Conservation (phyloP, 2,888 invertebrate genomes). For the Catotricha subobsoleta region DNA sequence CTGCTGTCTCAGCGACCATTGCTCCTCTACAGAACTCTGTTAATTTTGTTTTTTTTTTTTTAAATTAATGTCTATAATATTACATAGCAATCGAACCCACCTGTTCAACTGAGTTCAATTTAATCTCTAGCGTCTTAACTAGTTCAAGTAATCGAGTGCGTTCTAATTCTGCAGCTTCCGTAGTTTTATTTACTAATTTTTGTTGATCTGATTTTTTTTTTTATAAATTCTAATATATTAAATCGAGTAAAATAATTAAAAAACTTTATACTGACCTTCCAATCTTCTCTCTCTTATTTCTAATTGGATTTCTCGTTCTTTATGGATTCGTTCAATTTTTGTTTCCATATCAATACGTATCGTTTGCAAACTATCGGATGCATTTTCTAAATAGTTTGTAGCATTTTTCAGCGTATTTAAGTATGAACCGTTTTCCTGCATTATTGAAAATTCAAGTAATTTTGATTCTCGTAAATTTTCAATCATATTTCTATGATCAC, state of each 20-base stretch:
- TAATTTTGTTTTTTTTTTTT: too few species aligned
- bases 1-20: constrained; percentile 26
- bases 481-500: constrained; percentile 20
- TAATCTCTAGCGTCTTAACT: constrained; percentile 24
- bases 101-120: constrained; percentile 21
- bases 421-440: constrained; percentile 27
- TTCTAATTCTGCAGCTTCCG: constrained; percentile 21
- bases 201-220: constrained; percentile 17
- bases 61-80: background rate
- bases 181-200: constrained; percentile 19
- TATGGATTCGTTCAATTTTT: constrained; percentile 18
- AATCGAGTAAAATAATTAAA: background rate
- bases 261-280: constrained; percentile 12
- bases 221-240: background rate
- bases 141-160: constrained; percentile 24
- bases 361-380: constrained; percentile 19
- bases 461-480: constrained; percentile 26
- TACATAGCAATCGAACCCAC: background rate
- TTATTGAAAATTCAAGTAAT: constrained; percentile 22
- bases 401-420: constrained; percentile 23
- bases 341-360: constrained; percentile 21
- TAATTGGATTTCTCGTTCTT: constrained; percentile 21
- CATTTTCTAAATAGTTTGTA: constrained; percentile 20
- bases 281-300: constrained; percentile 20
- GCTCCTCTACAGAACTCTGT: constrained; percentile 24